Percentiles rank a stretch among this genome's conserved stretches.
Evolutionary conservation across 2,888 invertebrate genomes (phyloP).

Genomic region (Caenorhabditis parvicauda): DNA sequence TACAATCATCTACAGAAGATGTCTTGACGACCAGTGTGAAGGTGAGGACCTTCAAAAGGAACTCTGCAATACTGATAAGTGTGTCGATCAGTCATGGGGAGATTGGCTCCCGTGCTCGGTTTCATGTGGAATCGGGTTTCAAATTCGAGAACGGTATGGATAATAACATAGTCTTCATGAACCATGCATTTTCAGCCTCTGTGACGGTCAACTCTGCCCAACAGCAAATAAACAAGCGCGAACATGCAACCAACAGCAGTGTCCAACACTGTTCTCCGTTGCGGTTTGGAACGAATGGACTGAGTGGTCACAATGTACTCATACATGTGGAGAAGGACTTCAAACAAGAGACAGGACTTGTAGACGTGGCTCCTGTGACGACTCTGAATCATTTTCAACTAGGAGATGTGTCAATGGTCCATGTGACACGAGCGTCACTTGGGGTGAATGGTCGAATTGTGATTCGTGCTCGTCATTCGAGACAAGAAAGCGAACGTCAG

Average conservation of each 20-base stretch:
- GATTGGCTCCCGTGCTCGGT: slow-evolving; percentile 59
- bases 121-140: slow-evolving; percentile 60
- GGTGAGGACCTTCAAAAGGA: slow-evolving; percentile 37
- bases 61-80: slow-evolving; percentile 32
- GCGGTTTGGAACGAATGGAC: slow-evolving; percentile 39
- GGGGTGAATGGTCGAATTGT: slow-evolving; percentile 72
- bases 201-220: slow-evolving; percentile 50
- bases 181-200: slow-evolving; percentile 17
- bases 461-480: slow-evolving; percentile 40
- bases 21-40: slow-evolving; percentile 34
- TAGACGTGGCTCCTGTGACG: slow-evolving; percentile 18
- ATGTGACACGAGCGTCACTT: slow-evolving; percentile 59
- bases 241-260: slow-evolving; percentile 56
- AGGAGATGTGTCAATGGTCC: slow-evolving; percentile 34
- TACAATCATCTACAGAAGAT: slow-evolving; percentile 7
- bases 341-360: slow-evolving; percentile 32
- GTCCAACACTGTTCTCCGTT: slow-evolving; percentile 15
- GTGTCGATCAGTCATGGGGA: slow-evolving; percentile 46
- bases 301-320: slow-evolving; percentile 46
- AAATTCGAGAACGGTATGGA: slow-evolving; percentile 47
- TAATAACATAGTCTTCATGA: no score
- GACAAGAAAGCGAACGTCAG: slow-evolving; percentile 18
- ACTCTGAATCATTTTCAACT: slow-evolving; percentile 14
- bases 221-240: slow-evolving; percentile 55
- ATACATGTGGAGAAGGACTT: slow-evolving; percentile 53